phyloP scores from a whole-genome alignment of 2,797 vertebrate genomes.

The Mormyrus proboscirostris region DNA sequence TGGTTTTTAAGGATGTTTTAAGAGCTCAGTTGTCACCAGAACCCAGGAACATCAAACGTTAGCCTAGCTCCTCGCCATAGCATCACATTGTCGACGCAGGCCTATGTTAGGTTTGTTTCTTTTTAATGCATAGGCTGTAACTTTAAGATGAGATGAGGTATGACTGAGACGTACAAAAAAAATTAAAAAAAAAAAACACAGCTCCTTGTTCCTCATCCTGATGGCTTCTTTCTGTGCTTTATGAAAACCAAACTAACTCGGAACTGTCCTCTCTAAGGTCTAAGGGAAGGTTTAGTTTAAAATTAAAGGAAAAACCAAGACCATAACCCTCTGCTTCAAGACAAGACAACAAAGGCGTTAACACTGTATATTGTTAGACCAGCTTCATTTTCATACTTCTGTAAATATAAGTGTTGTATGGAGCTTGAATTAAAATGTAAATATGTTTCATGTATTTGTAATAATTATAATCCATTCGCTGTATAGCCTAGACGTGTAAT shows the following conservation, averaged over 20 bases:
- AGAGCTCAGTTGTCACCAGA: slow-evolving; percentile 21
- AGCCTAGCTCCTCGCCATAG: slow-evolving; percentile 42
- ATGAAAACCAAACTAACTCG: slow-evolving; percentile 45
- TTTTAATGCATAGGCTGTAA: slow-evolving; percentile 70
- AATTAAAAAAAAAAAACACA: slow-evolving; percentile 46
- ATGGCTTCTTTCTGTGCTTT: slow-evolving; percentile 58
- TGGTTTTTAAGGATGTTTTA: slow-evolving; percentile 52
- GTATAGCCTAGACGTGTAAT: slow-evolving; percentile 98
- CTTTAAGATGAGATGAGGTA: slow-evolving; percentile 48
- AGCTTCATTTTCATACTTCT: slow-evolving; percentile 92
- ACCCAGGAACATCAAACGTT: slow-evolving; percentile 39
- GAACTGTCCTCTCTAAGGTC: slow-evolving; percentile 47
- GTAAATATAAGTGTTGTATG: slow-evolving; percentile 97
- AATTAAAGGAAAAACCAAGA: slow-evolving; percentile 22
- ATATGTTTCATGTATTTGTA: slow-evolving; percentile 99
- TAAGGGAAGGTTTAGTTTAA: slow-evolving; percentile 46
- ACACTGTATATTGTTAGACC: slow-evolving; percentile 84
- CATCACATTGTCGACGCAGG: slow-evolving; percentile 40
- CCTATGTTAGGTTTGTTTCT: slow-evolving; percentile 40
- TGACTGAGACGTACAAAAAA: slow-evolving; percentile 41
- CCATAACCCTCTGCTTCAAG: slow-evolving; percentile 44
- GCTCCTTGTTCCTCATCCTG: slow-evolving; percentile 45
- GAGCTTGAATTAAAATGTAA: slow-evolving; percentile 99
- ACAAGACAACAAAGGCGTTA: slow-evolving; percentile 62
- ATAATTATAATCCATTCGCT: slow-evolving; percentile 98